Evolutionary conservation across 2,797 vertebrate species (phyloP), one percentile per base, ranked within the genome.

Genomic region (Cheirogaleus major): DNA sequence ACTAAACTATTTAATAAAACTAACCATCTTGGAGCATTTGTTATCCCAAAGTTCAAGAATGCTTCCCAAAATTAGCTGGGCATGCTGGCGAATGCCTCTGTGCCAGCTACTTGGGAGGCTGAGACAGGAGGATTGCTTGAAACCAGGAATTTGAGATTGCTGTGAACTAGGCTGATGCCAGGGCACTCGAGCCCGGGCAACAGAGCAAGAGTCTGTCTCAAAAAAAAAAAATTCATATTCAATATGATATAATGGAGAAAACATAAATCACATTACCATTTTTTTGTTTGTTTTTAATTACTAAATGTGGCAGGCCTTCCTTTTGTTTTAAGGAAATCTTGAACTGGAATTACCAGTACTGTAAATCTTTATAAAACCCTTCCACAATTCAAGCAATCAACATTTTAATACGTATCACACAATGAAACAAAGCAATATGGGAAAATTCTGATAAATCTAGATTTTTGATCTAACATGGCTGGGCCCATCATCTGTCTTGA

Each of bases 271-370:
- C 7, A 5, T 12, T 41, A 35, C 25, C 45, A 23, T 50, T 35
- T 83, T 79, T 52, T 79, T 75, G 48, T 48, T 86, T 65, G 22
- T 75, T 75, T 73, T 57, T 63, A 83, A 48, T 83, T 67, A 45
- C 17, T 67, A 12, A 35, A 41, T 81, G 13, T 81, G 48, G 6
- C 32, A 65, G 80, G 6, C 8, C 32, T 72, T 75, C 22, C 70
- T 92, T 92, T 57, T 18, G 10, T 94, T 94, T 89, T 17, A 72
- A 88, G 67, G 78, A 76, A 76, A 83, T 82, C 35, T 67, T 85
- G 14, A 55, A 88, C 43, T 78, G 9, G 7, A 59, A 32, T 85
- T 81, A 69, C 35, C 10, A 35, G 41, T 76, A 43, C 32, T 76
- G 1, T 65, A 79, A 45, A 57, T 72, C 17, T 43, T 79, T 84